Conservation (phyloP, 2,888 invertebrate genomes). For the Smittia aterrima region DNA sequence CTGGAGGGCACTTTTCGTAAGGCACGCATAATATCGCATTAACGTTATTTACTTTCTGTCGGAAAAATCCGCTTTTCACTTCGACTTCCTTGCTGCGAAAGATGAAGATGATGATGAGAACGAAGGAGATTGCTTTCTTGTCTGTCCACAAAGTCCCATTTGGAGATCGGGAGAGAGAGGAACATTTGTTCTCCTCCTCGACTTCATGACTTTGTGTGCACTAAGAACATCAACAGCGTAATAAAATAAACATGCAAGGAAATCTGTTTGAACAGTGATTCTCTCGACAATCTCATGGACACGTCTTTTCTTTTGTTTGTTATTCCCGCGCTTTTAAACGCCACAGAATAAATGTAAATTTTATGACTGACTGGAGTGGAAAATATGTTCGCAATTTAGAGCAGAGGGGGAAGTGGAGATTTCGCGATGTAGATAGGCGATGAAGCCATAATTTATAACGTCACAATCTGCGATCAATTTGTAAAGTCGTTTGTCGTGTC, state of each 20-base stretch:
- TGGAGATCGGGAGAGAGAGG: background rate
- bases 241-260: background rate
- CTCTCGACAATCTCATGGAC: background rate
- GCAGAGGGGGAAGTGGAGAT: background rate
- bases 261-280: slow-evolving; percentile 19
- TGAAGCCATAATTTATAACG: slow-evolving; percentile 36
- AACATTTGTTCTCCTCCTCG: background rate
- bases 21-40: slow-evolving; percentile 15
- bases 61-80: slow-evolving; percentile 22
- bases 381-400: slow-evolving; percentile 4
- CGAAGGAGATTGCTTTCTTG: slow-evolving; percentile 2
- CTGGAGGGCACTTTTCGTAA: background rate
- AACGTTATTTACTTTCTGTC: slow-evolving; percentile 20
- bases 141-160: background rate
- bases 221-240: slow-evolving; percentile 15
- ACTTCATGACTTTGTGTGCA: background rate
- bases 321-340: background rate
- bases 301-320: background rate
- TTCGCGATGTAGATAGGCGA: background rate
- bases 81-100: background rate
- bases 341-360: slow-evolving; percentile 34
- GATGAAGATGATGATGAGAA: background rate
- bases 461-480: slow-evolving; percentile 36
- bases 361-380: slow-evolving; percentile 35
- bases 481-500: slow-evolving; percentile 15